Percentiles rank a stretch among this genome's conserved stretches.
These are phyloP conservation scores for Chrosomus eos DNA, from an alignment of 2,797 vertebrate genomes.

Conservation along the genomic window DNA sequence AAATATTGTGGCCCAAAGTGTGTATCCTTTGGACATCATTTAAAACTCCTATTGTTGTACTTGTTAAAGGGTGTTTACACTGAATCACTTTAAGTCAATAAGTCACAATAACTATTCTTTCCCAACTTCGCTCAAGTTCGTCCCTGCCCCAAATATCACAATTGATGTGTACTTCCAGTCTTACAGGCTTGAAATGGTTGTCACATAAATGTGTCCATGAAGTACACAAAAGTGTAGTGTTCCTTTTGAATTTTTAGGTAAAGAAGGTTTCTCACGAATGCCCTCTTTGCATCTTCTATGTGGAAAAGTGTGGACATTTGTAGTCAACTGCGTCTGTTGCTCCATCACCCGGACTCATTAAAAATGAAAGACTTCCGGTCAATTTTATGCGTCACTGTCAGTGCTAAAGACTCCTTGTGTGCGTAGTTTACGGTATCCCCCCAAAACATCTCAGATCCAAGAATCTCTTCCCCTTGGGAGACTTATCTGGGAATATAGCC, in stretches of 20 bases:
- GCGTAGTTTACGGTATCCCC: neutral
- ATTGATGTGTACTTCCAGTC: neutral
- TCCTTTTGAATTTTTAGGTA: too few relatives aligned
- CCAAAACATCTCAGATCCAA: conserved; percentile 7
- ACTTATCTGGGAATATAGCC: conserved; percentile 13
- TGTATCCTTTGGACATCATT: neutral
- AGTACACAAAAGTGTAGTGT: neutral
- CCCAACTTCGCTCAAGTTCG: neutral
- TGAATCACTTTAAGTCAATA: neutral
- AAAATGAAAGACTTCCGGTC: neutral
- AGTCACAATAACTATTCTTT: neutral
- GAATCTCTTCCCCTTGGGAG: conserved; percentile 21
- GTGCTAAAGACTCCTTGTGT: neutral
- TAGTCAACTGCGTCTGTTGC: neutral
- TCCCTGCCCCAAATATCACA: neutral
- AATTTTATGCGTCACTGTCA: neutral
- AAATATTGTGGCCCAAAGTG: neutral
- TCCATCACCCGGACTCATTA: too few relatives aligned
- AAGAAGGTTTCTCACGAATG: neutral
- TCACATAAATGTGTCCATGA: neutral
- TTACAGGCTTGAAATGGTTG: neutral
- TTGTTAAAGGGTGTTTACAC: neutral
- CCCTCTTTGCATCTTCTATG: neutral
- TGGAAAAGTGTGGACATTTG: neutral
- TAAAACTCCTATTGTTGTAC: neutral